These are phyloP conservation scores for Nerophis ophidion DNA, from an alignment of 2,113 vertebrate genomes.

Conservation along the genomic window DNA sequence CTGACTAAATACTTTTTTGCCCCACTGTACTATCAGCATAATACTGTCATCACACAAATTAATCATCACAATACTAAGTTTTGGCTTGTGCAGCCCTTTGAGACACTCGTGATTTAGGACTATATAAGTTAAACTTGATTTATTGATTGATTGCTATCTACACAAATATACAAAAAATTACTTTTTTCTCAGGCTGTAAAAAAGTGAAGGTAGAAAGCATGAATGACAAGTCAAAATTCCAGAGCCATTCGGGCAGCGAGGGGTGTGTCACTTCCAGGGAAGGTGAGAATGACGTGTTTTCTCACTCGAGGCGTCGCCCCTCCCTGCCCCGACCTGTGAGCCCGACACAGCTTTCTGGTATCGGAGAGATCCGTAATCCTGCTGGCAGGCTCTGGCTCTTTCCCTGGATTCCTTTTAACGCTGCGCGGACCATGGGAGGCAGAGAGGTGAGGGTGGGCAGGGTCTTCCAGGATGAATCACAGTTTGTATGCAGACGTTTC, in stretches of 20 bases:
- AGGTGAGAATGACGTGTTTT: slow-evolving; percentile 46
- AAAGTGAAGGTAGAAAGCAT: too few relatives aligned
- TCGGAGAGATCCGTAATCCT: slow-evolving; percentile 1
- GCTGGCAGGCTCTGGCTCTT: slow-evolving; percentile 1
- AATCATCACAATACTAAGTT: too few relatives aligned
- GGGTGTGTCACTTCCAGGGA: slow-evolving; percentile 27
- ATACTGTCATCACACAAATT: too few relatives aligned
- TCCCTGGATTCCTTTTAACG: slow-evolving; percentile 31
- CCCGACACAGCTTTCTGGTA: slow-evolving; percentile 8
- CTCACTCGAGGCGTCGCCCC: slow-evolving; percentile 14
- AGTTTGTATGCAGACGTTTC: slow-evolving; percentile 14
- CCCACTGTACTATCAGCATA: too few relatives aligned
- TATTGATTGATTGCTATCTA: too few relatives aligned
- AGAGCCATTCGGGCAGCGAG: background rate
- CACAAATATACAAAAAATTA: too few relatives aligned
- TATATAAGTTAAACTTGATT: too few relatives aligned
- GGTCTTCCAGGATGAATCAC: slow-evolving; percentile 16
- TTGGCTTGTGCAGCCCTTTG: too few relatives aligned
- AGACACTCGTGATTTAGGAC: too few relatives aligned
- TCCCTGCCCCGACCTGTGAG: slow-evolving; percentile 18
- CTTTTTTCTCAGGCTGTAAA: too few relatives aligned
- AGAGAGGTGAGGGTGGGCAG: slow-evolving; percentile 40
- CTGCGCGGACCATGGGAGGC: slow-evolving; percentile 48
- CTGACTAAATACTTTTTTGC: too few relatives aligned
- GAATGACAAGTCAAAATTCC: background rate